Base-by-base conservation (phyloP, 2,888 invertebrate species). In the Nezara viridula region DNA sequence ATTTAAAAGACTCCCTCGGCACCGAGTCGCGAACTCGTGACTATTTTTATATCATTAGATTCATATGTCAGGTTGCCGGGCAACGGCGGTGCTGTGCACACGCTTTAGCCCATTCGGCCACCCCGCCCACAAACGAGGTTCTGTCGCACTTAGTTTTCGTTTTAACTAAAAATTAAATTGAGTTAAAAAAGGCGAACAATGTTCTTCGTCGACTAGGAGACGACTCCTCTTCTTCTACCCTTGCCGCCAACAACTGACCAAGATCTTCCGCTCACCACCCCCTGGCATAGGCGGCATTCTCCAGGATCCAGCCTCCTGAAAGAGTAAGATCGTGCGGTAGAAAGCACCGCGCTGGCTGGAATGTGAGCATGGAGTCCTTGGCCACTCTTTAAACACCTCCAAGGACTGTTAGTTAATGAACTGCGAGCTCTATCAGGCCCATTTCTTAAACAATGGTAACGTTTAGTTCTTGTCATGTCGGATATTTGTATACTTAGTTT, bases 271-370 rank as follows among this genome's bases (percentile, higher is more conserved):
- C 5, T 6, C 16, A 37, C 66, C 66, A 73, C 6, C 66, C 32
- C 2, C 66, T 3, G 66, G 19, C 32, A 73, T 19, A 32, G 32
- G 7, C 32, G 19, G 66, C 66, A 73, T 73, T 73, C 66, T 37
- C 81, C 19, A 14, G 44, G 3, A 2, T 40, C 10, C 44, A 40
- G 44, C 44, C 81, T 81, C 81, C 44, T 40, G 81, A 81, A 81
- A 81, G 81, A 81, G 81, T 81, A 81, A 81, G 44, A 81, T 81
- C 81, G 81, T 81, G 81, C 40, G 81, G 12, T 47, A n/a, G 81
- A 81, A 81, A 81, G 81, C 66, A 32, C 66, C 32, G 66, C 66
- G n/a, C 24, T 14, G 81, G 44, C 44, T 81, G 81, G 81, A 81
- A 81, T 81, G 81, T 81, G 81, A 81, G 44, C 81, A 81, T 44